Base-by-base conservation (phyloP, 2,888 invertebrate species). In the Druceiella hillmani region DNA sequence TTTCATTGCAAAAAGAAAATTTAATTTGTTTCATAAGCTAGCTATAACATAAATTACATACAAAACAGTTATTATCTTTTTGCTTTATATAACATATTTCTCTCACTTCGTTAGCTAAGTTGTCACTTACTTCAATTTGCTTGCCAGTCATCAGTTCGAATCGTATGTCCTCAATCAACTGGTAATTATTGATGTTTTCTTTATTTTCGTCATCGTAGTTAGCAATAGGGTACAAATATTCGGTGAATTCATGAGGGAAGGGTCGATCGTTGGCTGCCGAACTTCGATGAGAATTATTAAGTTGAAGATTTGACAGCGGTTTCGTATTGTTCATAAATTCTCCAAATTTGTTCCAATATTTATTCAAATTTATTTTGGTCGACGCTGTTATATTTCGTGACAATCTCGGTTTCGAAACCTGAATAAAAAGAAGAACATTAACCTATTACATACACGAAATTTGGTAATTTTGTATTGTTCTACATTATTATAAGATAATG, bases 271-370 rank as follows among this genome's bases (percentile, higher is more conserved):
- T 52, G 51, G 64, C 62, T 47, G 58, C 66, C 64, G 66, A 65
- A 63, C 67, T 67, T 51, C 64, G 60, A 55, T 64, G 65, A 62
- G 30, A 6, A 26, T n/a, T 10, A n/a, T 15, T 4, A 13, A 32
- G 25, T 14, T 66, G 66, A 57, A 69, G 66, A 61, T 67, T 63
- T 57, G 64, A 50, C 53, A 62, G 63, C 2, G 67, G 62, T 40
- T 62, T 57, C 17, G 66, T 53, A 48, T 71, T 66, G 50, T 72
- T 66, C 55, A 76, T 68, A 47, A 75, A 58, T 44, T 71, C 71
- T 51, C 78, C 79, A 46, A 81, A 74, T 56, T 74, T 74, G 46
- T 74, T 69, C 79, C 79, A 80, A 58, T 77, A 77, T 58, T 72
- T 69, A 61, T 80, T 80, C 46, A 81, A 65, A 57, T 81, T 79